Evolutionary conservation across 2,797 vertebrate genomes (phyloP).

Genomic region (Rhabdomys pumilio): DNA sequence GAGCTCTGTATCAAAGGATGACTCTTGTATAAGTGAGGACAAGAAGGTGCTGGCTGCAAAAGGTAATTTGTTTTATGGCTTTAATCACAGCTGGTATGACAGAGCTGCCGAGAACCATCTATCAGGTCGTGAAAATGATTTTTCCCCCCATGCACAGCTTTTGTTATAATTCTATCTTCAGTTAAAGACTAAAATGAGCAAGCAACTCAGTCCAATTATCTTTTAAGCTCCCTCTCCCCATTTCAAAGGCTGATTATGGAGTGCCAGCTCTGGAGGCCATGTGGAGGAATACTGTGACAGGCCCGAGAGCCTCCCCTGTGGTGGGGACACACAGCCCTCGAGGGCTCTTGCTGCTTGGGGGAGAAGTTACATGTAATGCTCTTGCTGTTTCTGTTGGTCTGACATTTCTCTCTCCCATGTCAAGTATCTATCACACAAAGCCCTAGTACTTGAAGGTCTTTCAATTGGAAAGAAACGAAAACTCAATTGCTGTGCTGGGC

Average conservation of each 20-base stretch:
- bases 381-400: neutral
- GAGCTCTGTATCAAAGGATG: constrained; percentile 33
- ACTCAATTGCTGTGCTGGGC: constrained; percentile 5
- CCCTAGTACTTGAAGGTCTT: constrained; percentile 5
- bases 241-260: neutral
- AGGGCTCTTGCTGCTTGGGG: neutral
- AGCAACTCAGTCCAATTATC: neutral
- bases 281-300: neutral
- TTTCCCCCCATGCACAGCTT: constrained; percentile 8
- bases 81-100: constrained; percentile 32
- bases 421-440: neutral
- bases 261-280: accelerated
- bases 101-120: neutral
- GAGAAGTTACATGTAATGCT: neutral
- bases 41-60: neutral
- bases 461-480: constrained; percentile 56
- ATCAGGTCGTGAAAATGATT: neutral
- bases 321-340: accelerated
- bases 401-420: neutral
- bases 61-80: constrained; percentile 35
- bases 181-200: constrained; percentile 56
- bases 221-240: accelerated
- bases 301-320: too few relatives aligned
- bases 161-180: constrained; percentile 43
- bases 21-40: neutral